Conservation (phyloP, 2,888 invertebrate genomes). For the Plagiodera versicolora region DNA sequence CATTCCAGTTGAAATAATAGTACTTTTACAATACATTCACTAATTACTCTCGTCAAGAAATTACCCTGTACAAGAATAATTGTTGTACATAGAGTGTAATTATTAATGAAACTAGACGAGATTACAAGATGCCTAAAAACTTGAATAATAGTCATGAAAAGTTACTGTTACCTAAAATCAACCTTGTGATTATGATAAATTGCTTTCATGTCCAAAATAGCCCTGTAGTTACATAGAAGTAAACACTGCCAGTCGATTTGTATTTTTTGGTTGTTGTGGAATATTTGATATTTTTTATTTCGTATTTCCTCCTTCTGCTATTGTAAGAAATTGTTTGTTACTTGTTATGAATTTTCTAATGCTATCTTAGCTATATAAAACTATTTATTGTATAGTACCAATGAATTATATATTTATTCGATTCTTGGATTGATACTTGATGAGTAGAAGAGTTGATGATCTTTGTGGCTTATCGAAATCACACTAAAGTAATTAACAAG, state of each 20-base stretch:
- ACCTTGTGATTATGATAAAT: constrained; percentile 1
- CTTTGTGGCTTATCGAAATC: no score
- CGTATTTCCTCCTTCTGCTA: neutral
- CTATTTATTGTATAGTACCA: no score
- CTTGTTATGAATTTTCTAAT: neutral
- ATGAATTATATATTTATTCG: no score
- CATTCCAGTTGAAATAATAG: no score
- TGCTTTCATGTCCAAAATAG: constrained; percentile 3
- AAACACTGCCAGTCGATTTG: constrained; percentile 50
- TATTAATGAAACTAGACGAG: neutral
- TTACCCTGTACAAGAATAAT: neutral
- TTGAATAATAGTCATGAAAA: constrained; percentile 5
- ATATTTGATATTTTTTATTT: no score
- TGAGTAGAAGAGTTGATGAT: no score
- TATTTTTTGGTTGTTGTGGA: constrained; percentile 21
- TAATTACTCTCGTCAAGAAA: neutral
- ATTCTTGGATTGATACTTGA: no score
- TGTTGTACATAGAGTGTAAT: constrained; percentile 11
- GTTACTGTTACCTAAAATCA: neutral
- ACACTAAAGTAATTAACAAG: no score
- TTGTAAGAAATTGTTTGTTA: neutral
- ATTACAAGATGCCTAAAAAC: constrained; percentile 10
- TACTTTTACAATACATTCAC: neutral
- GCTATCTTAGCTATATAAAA: no score
- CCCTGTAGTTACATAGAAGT: constrained; percentile 37